Base-by-base conservation (phyloP, 1,140 invertebrate genomes). In the Trichonephila clavipes region DNA sequence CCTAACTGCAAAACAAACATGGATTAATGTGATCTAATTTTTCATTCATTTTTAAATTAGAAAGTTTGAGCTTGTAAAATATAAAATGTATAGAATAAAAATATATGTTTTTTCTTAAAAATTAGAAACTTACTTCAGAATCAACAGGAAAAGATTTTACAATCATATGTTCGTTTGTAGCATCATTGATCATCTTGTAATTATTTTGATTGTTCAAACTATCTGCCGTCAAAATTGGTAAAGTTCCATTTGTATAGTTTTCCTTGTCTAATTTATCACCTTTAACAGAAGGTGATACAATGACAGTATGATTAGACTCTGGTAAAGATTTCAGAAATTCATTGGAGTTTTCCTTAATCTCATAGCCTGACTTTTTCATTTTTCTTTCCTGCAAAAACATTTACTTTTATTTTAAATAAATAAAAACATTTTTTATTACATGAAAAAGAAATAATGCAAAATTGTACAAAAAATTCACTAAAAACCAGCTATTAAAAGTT, bases 121-220 rank as follows among this genome's bases (percentile, higher is more conserved):
- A 51, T 51, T 51, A 19, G 44, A 66, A 34, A 66, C 83, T 87
- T 34, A 92, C 91, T 34, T 92, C 91, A 28, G 21, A 18, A 77
- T 92, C 72, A 72, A 72, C 83, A 12, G 91, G 66, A 88, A n/a
- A 87, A 24, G 85, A 62, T 64, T 93, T 93, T 2, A 88, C 90
- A 66, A 51, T 24, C 28, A 83, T 92, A 19, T 51, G 44, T 12
- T 82, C 59, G 51, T 19, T 51, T 18, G 21, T 64, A 7, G 34
- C 61, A 10, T 93, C 92, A 62, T 61, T 93, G 24, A 93, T 77
- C 19, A 92, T 14, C 58, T 93, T 93, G 72, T 93, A 93, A 44
- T 77, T 92, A 77, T 92, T 88, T 66, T 88, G 69, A 88, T 88
- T 93, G 16, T 81, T 88, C 16, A 88, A 62, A 24, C 51, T 81